Conservation (phyloP, 2,888 invertebrate genomes). For the Operophtera brumata region DNA sequence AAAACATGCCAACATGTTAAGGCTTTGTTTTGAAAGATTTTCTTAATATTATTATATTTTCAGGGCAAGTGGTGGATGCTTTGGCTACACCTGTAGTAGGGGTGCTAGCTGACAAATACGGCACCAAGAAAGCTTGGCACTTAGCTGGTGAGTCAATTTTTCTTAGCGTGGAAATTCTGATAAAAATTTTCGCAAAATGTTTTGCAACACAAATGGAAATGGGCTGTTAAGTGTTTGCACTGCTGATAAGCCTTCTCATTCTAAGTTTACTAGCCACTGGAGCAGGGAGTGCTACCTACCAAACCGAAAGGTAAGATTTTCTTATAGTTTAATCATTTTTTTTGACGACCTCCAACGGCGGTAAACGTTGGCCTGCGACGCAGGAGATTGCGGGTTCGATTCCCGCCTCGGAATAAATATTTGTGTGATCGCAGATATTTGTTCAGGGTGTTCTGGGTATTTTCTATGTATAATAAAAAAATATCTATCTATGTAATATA, state of each 20-base stretch:
- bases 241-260: constrained; percentile 8
- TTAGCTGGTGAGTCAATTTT: constrained; percentile 82
- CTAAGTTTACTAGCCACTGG: neutral
- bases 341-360: too few species aligned
- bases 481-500: too few species aligned
- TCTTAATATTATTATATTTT: constrained; percentile 6
- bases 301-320: too few species aligned
- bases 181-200: neutral
- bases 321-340: too few species aligned
- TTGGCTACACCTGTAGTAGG: constrained; percentile 93
- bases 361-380: too few species aligned
- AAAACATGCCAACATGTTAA: neutral
- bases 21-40: neutral
- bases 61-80: constrained; percentile 92
- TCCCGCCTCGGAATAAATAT: too few species aligned
- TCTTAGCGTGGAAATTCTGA: neutral
- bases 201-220: neutral
- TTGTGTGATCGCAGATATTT: too few species aligned
- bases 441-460: too few species aligned
- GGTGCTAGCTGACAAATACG: constrained; percentile 88
- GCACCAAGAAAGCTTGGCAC: constrained; percentile 92
- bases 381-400: too few species aligned
- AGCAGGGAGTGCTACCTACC: too few species aligned
- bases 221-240: neutral
- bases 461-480: too few species aligned